These are phyloP conservation scores for Prochilodus magdalenae DNA, from an alignment of 2,113 vertebrate genomes.

Conservation along the genomic window DNA sequence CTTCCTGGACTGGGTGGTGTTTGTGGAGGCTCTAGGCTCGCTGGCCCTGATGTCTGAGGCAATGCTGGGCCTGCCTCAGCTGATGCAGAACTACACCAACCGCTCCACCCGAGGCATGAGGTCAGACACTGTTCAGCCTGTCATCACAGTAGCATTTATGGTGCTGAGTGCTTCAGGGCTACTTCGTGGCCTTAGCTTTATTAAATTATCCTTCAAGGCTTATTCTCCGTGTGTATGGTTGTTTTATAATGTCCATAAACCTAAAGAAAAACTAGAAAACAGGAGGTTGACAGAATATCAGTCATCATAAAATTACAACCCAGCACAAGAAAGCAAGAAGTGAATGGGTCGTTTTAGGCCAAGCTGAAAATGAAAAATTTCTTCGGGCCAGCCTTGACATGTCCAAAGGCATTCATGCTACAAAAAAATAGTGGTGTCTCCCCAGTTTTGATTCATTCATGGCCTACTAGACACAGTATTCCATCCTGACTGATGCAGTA, in stretches of 20 bases:
- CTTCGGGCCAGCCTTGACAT: not conserved
- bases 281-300: not conserved
- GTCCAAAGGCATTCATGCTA: not conserved
- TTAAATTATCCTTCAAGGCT: not conserved
- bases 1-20: conserved; percentile 75
- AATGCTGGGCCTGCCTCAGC: conserved; percentile 82
- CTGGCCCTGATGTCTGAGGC: conserved; percentile 79
- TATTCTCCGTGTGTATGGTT: not conserved
- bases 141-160: not conserved
- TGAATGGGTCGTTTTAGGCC: not conserved
- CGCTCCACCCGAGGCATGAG: conserved; percentile 83
- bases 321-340: not conserved
- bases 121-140: conserved; percentile 55
- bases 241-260: not conserved
- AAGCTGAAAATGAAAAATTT: not conserved
- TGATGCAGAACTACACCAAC: conserved; percentile 80
- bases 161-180: not conserved
- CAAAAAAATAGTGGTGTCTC: not conserved
- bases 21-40: conserved; percentile 79
- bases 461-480: not conserved
- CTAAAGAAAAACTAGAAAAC: not conserved
- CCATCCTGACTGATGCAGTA: not conserved
- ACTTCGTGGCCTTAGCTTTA: not conserved
- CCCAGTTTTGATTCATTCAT: conserved; percentile 16
- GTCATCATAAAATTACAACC: not conserved